A percentile compares a stretch with the other conserved stretches of the same genome.
Evolutionary conservation across 2,797 vertebrate genomes (phyloP).

Genomic region (Amniataba percoides): DNA sequence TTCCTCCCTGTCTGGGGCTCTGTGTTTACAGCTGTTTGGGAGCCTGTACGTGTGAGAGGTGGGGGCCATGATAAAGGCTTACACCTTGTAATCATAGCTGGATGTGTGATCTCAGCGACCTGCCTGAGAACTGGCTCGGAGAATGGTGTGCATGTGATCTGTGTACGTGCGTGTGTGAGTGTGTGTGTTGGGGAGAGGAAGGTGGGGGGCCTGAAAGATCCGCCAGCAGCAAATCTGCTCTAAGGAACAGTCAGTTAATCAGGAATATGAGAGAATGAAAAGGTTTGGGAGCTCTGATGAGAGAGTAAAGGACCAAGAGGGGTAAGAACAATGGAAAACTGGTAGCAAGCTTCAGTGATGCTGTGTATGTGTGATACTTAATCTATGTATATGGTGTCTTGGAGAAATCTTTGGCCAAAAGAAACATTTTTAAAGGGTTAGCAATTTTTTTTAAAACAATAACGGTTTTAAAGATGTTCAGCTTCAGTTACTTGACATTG

Average conservation of each 20-base stretch:
- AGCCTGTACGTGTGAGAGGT: slow-evolving; percentile 69
- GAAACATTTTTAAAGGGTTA: too few relatives aligned
- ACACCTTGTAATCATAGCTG: slow-evolving; percentile 79
- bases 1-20: slow-evolving; percentile 60
- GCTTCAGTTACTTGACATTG: background rate
- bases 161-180: slow-evolving; percentile 23
- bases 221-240: slow-evolving; percentile 24
- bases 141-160: slow-evolving; percentile 27
- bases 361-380: background rate
- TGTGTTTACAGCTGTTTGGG: slow-evolving; percentile 76
- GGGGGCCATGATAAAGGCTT: slow-evolving; percentile 73
- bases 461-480: background rate
- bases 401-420: too few relatives aligned
- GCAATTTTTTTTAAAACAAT: too few relatives aligned
- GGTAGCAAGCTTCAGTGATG: background rate
- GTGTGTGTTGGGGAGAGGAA: slow-evolving; percentile 12
- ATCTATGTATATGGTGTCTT: too few relatives aligned
- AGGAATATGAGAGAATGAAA: slow-evolving; percentile 49
- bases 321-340: background rate
- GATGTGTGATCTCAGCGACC: slow-evolving; percentile 72
- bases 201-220: slow-evolving; percentile 17
- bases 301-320: background rate
- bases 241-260: slow-evolving; percentile 57
- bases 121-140: slow-evolving; percentile 58
- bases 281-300: background rate